Base-by-base conservation (phyloP, 2,888 invertebrate genomes). In the Habrosyne pyritoides region DNA sequence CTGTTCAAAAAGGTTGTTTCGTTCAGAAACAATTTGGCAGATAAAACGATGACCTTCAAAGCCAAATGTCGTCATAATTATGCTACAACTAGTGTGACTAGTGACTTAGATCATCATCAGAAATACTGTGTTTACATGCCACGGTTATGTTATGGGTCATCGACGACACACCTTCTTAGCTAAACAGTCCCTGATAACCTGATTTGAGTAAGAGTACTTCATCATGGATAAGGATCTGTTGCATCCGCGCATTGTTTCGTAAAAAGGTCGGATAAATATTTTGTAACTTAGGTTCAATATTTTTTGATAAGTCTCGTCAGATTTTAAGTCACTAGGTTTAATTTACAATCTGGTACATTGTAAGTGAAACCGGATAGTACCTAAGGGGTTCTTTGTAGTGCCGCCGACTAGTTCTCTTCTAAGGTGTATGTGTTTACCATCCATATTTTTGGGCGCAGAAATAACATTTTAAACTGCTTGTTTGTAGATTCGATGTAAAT, bases 71-170 rank as follows among this genome's bases (percentile, higher is more conserved):
- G 79, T 79, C 76, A 80, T 71, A 52, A 56, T 55, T 55, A 59
- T 61, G 64, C 57, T 57, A 62, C 60, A 57, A 53, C 59, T 53
- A 54, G 59, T 57, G 63, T 63, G 62, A 64, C 66, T 65, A 61
- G 63, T 57, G 62, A 75, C 71, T 86, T 85, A 84, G 87, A 83
- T 89, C 89, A 89, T 73, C 87, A 68, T 74, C 74, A 64, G 67
- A 83, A 76, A 83, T 82, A 83, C 64, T 67, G 55, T 53, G 66
- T 74, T 70, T 71, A 66, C 69, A 63, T 69, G 67, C 60, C 56
- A 46, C 42, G 57, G 33, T 57, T 63, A 65, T 60, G 59, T 67
- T 68, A 69, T 69, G 64, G 79, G 80, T 79, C 80, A 81, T 62
- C 65, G 58, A 52, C 63, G 59, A 75, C 68, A 72, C 71, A 69